phyloP scores from a whole-genome alignment of 2,888 invertebrate genomes.

The Anodontia alba region DNA sequence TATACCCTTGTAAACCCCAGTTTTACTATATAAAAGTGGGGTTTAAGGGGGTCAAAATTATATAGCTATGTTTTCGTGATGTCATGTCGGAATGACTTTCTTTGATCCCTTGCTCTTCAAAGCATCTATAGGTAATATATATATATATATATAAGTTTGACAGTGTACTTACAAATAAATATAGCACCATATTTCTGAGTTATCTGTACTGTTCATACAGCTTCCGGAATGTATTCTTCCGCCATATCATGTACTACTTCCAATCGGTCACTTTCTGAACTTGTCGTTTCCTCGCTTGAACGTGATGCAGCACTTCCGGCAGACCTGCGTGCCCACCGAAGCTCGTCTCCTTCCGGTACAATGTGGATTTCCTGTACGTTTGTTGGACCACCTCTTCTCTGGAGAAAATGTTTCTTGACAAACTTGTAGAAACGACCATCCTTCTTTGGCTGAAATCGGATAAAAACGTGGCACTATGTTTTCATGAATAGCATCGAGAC shows the following conservation, averaged over 20 bases:
- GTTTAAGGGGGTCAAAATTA: no score
- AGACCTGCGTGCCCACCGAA: constrained; percentile 68
- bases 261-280: constrained; percentile 49
- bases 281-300: constrained; percentile 66
- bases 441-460: constrained; percentile 59
- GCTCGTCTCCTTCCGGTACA: constrained; percentile 68
- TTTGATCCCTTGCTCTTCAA: no score
- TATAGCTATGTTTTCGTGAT: no score
- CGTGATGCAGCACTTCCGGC: constrained; percentile 70
- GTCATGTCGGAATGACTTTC: no score
- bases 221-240: constrained; percentile 59
- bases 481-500: no score
- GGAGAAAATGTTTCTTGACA: constrained; percentile 66
- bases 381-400: constrained; percentile 57
- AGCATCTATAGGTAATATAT: no score
- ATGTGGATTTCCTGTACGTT: constrained; percentile 69
- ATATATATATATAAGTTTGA: no score
- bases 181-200: constrained; percentile 40
- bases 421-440: constrained; percentile 65
- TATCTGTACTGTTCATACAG: constrained; percentile 8
- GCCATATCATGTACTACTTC: constrained; percentile 70
- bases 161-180: constrained; percentile 36
- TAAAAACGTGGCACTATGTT: no score
- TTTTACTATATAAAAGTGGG: no score
- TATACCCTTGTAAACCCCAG: no score